Conservation (phyloP, 2,888 invertebrate genomes). For the Apeira syringaria region DNA sequence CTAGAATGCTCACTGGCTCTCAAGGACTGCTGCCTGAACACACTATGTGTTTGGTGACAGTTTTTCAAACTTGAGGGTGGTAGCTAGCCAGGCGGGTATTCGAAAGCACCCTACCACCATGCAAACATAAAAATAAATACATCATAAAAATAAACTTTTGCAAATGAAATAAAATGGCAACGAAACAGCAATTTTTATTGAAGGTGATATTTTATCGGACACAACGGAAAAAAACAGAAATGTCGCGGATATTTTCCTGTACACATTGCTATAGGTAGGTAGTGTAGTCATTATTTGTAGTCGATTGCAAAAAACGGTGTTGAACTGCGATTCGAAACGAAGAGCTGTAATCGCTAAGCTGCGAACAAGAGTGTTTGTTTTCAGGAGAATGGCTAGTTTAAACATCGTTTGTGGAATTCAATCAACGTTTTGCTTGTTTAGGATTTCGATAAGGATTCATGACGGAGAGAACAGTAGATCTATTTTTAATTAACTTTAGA, state of each 20-base stretch:
- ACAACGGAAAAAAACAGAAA: slow-evolving; percentile 6
- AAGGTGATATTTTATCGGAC: slow-evolving; percentile 28
- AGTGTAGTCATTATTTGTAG: slow-evolving; percentile 1
- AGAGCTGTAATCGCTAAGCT: not conserved
- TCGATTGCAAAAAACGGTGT: not conserved
- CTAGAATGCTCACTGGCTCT: no score
- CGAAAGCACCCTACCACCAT: no score
- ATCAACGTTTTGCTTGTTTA: not conserved
- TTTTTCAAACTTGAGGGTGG: no score
- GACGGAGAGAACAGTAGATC: no score
- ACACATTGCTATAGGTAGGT: not conserved
- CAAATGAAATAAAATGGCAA: slow-evolving; percentile 18
- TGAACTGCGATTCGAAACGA: not conserved
- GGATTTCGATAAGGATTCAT: not conserved
- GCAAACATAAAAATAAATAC: no score
- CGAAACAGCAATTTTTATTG: slow-evolving; percentile 28
- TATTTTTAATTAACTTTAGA: no score
- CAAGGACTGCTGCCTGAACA: no score
- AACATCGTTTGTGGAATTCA: slow-evolving; percentile 6
- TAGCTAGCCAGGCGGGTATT: no score
- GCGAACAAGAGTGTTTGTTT: not conserved
- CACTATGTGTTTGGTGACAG: no score
- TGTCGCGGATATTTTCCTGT: not conserved
- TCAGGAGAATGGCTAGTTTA: not conserved
- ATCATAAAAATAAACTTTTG: no score